A percentile compares a stretch with the other conserved stretches of the same genome.
Evolutionary conservation across 2,113 vertebrate genomes (phyloP).

Genomic region (Numenius arquata): DNA sequence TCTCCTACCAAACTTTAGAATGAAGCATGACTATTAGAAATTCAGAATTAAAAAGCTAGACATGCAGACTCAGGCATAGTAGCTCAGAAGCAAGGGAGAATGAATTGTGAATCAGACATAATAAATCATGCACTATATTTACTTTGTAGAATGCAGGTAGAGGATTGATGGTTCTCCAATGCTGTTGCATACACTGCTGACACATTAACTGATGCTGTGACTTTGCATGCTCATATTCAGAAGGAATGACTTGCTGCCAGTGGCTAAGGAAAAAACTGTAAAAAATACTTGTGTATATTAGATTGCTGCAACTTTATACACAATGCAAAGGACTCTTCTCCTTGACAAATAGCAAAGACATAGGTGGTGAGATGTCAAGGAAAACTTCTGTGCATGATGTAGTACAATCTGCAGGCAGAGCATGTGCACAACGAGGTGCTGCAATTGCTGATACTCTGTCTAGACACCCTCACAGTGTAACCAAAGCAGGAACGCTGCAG

Average conservation of each 20-base stretch:
- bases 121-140: slow-evolving; percentile 59
- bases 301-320: neutral
- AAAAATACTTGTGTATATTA: slow-evolving; percentile 3
- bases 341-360: neutral
- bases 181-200: neutral
- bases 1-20: neutral
- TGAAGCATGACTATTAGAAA: slow-evolving; percentile 1
- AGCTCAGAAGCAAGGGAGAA: slow-evolving; percentile 1
- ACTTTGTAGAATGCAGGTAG: slow-evolving; percentile 11
- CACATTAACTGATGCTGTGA: slow-evolving; percentile 29
- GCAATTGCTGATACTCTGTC: neutral
- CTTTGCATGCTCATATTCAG: slow-evolving; percentile 14
- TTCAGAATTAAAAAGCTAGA: slow-evolving; percentile 5
- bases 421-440: neutral
- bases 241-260: slow-evolving; percentile 5
- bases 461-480: neutral
- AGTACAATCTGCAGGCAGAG: neutral
- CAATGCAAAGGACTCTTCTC: neutral
- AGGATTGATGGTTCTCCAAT: slow-evolving; percentile 20
- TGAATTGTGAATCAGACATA: neutral
- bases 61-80: neutral
- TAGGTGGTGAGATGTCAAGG: neutral
- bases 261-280: neutral
- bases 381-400: neutral
- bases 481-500: neutral